phyloP scores from a whole-genome alignment of 2,888 invertebrate species.

The Quadroppia sp. region DNA sequence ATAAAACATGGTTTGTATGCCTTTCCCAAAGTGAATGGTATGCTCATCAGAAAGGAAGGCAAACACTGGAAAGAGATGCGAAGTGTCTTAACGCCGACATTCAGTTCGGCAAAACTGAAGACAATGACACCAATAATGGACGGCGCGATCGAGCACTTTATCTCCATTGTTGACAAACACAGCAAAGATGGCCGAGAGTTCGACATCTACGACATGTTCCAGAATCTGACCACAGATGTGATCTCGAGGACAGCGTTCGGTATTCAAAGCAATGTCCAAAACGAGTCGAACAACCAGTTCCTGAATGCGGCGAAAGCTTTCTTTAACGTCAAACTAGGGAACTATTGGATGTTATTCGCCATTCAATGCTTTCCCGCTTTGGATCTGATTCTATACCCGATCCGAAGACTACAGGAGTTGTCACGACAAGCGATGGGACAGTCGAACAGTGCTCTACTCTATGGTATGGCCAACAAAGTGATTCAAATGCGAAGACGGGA shows the following conservation, averaged over 20 bases:
- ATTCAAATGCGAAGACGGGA: slow-evolving; percentile 19
- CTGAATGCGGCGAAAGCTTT: slow-evolving; percentile 46
- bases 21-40: slow-evolving; percentile 40
- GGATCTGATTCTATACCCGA: not conserved
- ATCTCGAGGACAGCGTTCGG: slow-evolving; percentile 57
- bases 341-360: not conserved
- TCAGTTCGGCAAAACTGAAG: slow-evolving; percentile 56
- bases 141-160: slow-evolving; percentile 52
- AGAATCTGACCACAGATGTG: slow-evolving; percentile 57
- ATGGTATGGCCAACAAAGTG: not conserved
- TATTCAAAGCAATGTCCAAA: slow-evolving; percentile 53
- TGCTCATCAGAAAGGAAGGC: slow-evolving; percentile 50
- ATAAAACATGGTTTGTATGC: slow-evolving; percentile 21
- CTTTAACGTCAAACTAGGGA: slow-evolving; percentile 13
- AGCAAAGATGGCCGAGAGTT: slow-evolving; percentile 48
- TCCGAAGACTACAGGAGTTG: not conserved
- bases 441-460: not conserved
- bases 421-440: not conserved
- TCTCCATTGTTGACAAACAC: slow-evolving; percentile 50
- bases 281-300: slow-evolving; percentile 53
- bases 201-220: slow-evolving; percentile 54
- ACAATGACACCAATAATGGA: slow-evolving; percentile 53
- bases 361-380: slow-evolving; percentile 43
- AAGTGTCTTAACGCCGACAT: slow-evolving; percentile 55
- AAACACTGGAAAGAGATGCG: slow-evolving; percentile 58